Evolutionary conservation across 2,888 invertebrate species (phyloP).

Genomic region (Cheilosia vernalis): DNA sequence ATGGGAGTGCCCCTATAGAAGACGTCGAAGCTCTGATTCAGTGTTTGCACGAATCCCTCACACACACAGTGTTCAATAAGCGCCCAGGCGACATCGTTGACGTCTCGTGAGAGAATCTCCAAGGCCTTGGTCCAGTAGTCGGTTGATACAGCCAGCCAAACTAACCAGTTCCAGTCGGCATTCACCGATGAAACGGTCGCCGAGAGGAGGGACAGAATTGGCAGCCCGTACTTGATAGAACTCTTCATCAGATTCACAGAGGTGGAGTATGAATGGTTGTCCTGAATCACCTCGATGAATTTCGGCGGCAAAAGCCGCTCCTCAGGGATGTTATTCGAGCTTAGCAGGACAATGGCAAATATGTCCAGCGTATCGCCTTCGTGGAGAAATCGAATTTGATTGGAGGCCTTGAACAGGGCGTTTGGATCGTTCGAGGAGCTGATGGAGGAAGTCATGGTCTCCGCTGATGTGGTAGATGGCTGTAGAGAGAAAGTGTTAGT

Average conservation of each 20-base stretch:
- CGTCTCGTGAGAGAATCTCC: slow-evolving; percentile 72
- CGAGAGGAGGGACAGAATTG: slow-evolving; percentile 81
- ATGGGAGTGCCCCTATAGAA: slow-evolving; percentile 89
- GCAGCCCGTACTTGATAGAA: slow-evolving; percentile 78
- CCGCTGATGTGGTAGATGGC: slow-evolving; percentile 79
- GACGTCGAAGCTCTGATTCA: slow-evolving; percentile 87
- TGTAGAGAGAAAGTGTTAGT: slow-evolving; percentile 24
- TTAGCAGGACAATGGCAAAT: slow-evolving; percentile 81
- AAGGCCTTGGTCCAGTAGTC: slow-evolving; percentile 78
- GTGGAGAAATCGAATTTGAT: slow-evolving; percentile 76
- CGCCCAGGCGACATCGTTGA: slow-evolving; percentile 78
- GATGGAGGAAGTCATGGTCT: slow-evolving; percentile 80
- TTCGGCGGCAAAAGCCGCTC: slow-evolving; percentile 76
- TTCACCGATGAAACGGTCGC: slow-evolving; percentile 78
- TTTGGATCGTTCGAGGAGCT: slow-evolving; percentile 79
- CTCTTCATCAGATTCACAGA: slow-evolving; percentile 79
- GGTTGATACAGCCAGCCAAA: slow-evolving; percentile 81
- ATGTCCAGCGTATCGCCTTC: slow-evolving; percentile 78
- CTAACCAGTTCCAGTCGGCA: slow-evolving; percentile 81
- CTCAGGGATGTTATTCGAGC: slow-evolving; percentile 78
- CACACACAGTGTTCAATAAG: slow-evolving; percentile 82
- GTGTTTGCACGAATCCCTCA: slow-evolving; percentile 85
- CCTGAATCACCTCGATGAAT: slow-evolving; percentile 79
- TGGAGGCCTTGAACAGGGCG: slow-evolving; percentile 57
- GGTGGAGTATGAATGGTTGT: slow-evolving; percentile 77